phyloP scores from a whole-genome alignment of 1,140 invertebrate genomes.

The Dufourea novaeangliae region DNA sequence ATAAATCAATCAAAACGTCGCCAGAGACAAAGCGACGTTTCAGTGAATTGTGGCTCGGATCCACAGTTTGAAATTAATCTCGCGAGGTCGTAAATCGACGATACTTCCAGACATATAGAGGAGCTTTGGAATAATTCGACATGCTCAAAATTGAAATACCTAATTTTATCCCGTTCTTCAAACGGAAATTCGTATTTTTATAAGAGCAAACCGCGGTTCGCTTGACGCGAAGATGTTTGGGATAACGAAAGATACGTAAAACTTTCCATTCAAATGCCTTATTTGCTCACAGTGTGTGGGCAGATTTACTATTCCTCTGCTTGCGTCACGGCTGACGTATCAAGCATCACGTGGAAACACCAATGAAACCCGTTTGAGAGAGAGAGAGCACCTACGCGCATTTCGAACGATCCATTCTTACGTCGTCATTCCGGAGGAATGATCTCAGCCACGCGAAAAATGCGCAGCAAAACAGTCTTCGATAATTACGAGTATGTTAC shows the following conservation, averaged over 20 bases:
- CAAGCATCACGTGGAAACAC: constrained; percentile 6
- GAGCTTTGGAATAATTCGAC: neutral
- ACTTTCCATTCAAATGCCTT: neutral
- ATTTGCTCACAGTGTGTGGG: neutral
- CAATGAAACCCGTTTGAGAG: neutral
- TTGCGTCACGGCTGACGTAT: constrained; percentile 10
- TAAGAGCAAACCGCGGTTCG: too few relatives aligned
- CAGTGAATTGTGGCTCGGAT: neutral
- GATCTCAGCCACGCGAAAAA: neutral
- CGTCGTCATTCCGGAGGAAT: neutral
- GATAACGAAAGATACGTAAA: neutral
- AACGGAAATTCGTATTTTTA: too few relatives aligned
- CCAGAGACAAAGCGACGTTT: constrained; percentile 8
- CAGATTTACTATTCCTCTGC: neutral
- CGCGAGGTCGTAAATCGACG: neutral
- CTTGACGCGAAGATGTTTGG: too few relatives aligned
- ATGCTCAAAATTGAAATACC: too few relatives aligned
- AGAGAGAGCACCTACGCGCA: constrained; percentile 10
- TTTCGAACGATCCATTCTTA: neutral
- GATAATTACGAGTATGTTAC: too few relatives aligned
- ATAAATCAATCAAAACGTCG: constrained; percentile 13
- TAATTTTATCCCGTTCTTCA: too few relatives aligned
- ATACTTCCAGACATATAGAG: neutral
- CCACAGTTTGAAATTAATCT: neutral
- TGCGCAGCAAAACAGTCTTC: too few relatives aligned